phyloP scores from a whole-genome alignment of 2,888 invertebrate genomes.

The Lithophane ornitopus region DNA sequence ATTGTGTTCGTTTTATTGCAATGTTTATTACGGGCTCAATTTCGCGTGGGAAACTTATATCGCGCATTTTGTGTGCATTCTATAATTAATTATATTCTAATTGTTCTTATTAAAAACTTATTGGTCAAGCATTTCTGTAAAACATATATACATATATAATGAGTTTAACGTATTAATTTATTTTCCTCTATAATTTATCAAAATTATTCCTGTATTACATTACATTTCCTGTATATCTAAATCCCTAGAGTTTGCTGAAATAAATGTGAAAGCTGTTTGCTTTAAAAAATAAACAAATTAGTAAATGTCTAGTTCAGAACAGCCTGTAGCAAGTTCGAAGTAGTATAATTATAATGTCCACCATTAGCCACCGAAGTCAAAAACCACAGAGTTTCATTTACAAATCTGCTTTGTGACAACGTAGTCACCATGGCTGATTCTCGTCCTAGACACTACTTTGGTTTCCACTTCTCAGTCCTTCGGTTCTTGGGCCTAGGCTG shows the following conservation, averaged over 20 bases:
- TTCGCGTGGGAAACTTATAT: conserved; percentile 33
- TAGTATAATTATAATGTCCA: conserved; percentile 39
- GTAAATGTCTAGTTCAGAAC: conserved; percentile 16
- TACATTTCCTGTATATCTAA: too few relatives aligned
- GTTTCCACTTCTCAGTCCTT: conserved; percentile 80
- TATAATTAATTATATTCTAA: conserved; percentile 13
- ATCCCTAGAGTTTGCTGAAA: not conserved
- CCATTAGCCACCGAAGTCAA: conserved; percentile 7
- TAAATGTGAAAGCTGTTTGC: not conserved
- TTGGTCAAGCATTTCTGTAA: not conserved
- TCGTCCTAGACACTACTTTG: conserved; percentile 81
- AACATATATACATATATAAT: too few relatives aligned
- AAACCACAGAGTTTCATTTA: conserved; percentile 35
- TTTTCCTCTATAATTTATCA: not conserved
- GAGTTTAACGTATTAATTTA: not conserved
- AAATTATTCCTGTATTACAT: too few relatives aligned
- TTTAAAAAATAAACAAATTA: conserved; percentile 8
- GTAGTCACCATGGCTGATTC: conserved; percentile 60
- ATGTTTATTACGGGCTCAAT: conserved; percentile 52
- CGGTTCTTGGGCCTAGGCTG: conserved; percentile 85
- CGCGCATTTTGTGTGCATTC: conserved; percentile 19
- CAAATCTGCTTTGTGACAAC: conserved; percentile 9
- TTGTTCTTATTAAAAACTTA: not conserved
- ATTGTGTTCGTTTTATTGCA: conserved; percentile 45
- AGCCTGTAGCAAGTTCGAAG: conserved; percentile 54